Evolutionary conservation across 1,140 invertebrate genomes (phyloP).

Genomic region (Drosophila asahinai): DNA sequence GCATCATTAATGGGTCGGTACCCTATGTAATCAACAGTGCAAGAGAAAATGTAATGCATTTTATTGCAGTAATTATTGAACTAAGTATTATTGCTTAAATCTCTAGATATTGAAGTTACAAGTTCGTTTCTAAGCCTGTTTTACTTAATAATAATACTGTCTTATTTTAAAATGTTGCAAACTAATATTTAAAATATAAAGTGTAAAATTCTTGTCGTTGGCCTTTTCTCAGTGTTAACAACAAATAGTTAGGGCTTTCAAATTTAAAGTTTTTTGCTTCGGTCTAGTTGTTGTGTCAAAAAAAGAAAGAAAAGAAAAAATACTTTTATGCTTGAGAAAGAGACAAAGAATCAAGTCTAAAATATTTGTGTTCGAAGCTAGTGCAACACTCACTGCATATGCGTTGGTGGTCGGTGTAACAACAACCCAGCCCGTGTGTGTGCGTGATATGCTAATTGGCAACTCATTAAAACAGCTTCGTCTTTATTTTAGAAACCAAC

Average conservation of each 20-base stretch:
- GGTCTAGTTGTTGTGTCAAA: slow-evolving; percentile 14
- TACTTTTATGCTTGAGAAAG: slow-evolving; percentile 37
- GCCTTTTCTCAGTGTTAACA: slow-evolving; percentile 10
- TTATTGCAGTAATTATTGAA: too few relatives aligned
- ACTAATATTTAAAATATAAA: too few relatives aligned
- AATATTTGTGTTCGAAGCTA: slow-evolving; percentile 39
- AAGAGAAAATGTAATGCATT: too few relatives aligned
- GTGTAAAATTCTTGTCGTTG: too few relatives aligned
- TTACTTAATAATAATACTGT: too few relatives aligned
- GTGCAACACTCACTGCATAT: slow-evolving; percentile 1
- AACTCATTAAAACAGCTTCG: slow-evolving; percentile 80
- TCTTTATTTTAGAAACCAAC: slow-evolving; percentile 58
- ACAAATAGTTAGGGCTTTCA: slow-evolving; percentile 27
- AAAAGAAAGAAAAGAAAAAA: slow-evolving; percentile 24
- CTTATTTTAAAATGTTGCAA: too few relatives aligned
- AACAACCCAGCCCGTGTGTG: slow-evolving; percentile 1
- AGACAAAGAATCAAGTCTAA: slow-evolving; percentile 51
- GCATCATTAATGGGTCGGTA: too few relatives aligned
- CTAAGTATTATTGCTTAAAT: too few relatives aligned
- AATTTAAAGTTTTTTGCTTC: slow-evolving; percentile 24
- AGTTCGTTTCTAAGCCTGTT: neutral
- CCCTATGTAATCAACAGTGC: too few relatives aligned
- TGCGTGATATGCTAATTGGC: slow-evolving; percentile 76
- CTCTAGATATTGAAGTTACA: too few relatives aligned
- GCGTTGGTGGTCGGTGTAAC: slow-evolving; percentile 8